phyloP scores from a whole-genome alignment of 2,797 vertebrate genomes.

The Thripadectes ignobilis region DNA sequence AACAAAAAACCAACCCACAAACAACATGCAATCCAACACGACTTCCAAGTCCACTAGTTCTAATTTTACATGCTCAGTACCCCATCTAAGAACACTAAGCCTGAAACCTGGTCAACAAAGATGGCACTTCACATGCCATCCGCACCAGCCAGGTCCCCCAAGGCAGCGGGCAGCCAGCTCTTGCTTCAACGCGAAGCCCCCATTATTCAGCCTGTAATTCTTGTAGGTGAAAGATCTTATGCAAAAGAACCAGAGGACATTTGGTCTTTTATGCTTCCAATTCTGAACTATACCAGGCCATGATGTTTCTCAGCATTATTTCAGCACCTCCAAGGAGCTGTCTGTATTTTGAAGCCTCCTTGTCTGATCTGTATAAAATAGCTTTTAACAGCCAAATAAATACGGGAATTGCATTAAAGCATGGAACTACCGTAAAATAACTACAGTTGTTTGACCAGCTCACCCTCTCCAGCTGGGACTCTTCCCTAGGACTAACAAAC shows the following conservation, averaged over 20 bases:
- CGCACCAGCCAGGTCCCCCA: not conserved
- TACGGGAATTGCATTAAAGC: not conserved
- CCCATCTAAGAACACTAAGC: not conserved
- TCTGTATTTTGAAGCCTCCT: not conserved
- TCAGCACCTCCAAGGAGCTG: not conserved
- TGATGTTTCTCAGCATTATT: not conserved
- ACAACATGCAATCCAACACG: not conserved
- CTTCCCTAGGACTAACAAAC: not conserved
- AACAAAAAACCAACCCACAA: not conserved
- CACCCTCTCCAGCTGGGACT: not conserved
- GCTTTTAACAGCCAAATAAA: not conserved
- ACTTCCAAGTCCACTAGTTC: not conserved
- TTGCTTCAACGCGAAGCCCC: not conserved
- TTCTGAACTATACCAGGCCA: not conserved
- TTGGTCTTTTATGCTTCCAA: not conserved
- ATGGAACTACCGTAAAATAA: not conserved
- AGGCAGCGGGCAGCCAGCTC: not conserved
- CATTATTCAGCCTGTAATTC: not conserved
- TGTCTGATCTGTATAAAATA: not conserved
- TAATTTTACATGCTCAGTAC: not conserved
- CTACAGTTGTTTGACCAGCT: not conserved
- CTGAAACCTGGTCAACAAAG: not conserved
- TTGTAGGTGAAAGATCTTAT: not conserved
- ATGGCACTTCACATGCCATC: rapidly evolving
- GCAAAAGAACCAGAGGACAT: not conserved